A percentile compares a stretch with the other conserved stretches of the same genome.
phyloP scores from a whole-genome alignment of 2,113 vertebrate species.

The Poeciliopsis turrubarensis region DNA sequence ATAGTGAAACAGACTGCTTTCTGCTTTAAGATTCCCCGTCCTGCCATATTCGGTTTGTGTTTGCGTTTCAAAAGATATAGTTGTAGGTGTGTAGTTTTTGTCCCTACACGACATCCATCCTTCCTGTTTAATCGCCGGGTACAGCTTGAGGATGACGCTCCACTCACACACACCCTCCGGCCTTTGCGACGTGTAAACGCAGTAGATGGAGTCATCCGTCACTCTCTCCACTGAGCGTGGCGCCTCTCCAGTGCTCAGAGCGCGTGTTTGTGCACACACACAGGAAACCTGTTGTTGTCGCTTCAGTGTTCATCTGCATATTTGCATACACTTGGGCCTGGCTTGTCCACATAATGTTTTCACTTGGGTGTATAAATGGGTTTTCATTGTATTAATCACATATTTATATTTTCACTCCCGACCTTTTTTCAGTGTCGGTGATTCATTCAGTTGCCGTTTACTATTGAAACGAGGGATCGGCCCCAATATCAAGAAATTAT shows the following conservation, averaged over 20 bases:
- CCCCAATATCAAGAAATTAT: too few relatives aligned
- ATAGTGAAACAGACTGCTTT: background rate
- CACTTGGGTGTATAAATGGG: background rate
- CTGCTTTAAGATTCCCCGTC: slow-evolving; percentile 25
- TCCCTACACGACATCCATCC: slow-evolving; percentile 47
- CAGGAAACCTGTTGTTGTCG: slow-evolving; percentile 2
- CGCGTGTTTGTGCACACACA: background rate
- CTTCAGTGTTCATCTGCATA: slow-evolving; percentile 29
- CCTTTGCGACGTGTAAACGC: slow-evolving; percentile 51
- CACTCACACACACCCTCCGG: slow-evolving; percentile 51
- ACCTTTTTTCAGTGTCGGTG: slow-evolving; percentile 6
- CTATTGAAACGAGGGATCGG: background rate
- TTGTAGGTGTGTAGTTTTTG: slow-evolving; percentile 53
- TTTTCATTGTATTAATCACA: slow-evolving; percentile 1
- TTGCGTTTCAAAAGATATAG: slow-evolving; percentile 27
- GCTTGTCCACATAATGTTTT: slow-evolving; percentile 1
- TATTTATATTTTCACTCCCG: slow-evolving; percentile 6
- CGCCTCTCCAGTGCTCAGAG: slow-evolving; percentile 42
- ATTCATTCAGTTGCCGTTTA: background rate
- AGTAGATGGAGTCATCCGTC: slow-evolving; percentile 66
- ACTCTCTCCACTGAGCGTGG: slow-evolving; percentile 58
- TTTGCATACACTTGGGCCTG: slow-evolving; percentile 19
- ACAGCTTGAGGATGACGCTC: slow-evolving; percentile 47
- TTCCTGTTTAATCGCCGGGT: slow-evolving; percentile 52
- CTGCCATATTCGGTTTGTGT: slow-evolving; percentile 30